Percentiles rank a stretch among this genome's conserved stretches.
These are phyloP conservation scores for Baccha elongata DNA, from an alignment of 2,888 invertebrate species.

Conservation along the genomic window DNA sequence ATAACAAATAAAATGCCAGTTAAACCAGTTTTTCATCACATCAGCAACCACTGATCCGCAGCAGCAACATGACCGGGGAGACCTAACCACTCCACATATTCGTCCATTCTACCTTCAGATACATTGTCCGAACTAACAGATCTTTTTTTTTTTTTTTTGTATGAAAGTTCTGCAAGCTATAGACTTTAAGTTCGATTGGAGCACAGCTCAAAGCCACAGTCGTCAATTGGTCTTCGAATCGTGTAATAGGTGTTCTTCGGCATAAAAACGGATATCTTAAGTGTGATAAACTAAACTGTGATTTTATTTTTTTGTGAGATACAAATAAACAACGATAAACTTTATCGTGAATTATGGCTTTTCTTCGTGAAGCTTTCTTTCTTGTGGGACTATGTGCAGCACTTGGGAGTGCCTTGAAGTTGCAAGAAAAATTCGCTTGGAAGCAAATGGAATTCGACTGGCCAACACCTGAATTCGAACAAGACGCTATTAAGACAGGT, in stretches of 20 bases:
- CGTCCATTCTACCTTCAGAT: conserved; percentile 19
- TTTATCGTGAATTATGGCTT: conserved; percentile 40
- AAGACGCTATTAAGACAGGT: conserved; percentile 85
- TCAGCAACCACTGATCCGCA: conserved; percentile 62
- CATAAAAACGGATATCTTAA: background rate
- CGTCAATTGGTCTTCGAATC: conserved; percentile 35
- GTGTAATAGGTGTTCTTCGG: conserved; percentile 16
- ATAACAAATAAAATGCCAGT: conserved; percentile 17
- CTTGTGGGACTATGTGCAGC: conserved; percentile 29
- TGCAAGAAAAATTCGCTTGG: conserved; percentile 88
- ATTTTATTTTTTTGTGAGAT: conserved; percentile 2
- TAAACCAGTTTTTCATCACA: conserved; percentile 48
- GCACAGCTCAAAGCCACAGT: conserved; percentile 46
- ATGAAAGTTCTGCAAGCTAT: conserved; percentile 19
- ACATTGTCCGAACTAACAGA: conserved; percentile 21
- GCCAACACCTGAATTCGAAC: conserved; percentile 85
- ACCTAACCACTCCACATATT: conserved; percentile 14
- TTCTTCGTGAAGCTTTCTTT: conserved; percentile 19
- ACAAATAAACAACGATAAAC: no score
- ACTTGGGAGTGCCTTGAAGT: conserved; percentile 79
- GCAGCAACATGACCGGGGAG: conserved; percentile 36
- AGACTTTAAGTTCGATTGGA: conserved; percentile 55
- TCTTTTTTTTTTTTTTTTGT: background rate
- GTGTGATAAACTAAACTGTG: background rate
- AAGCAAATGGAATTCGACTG: conserved; percentile 87